Conservation (phyloP, 2,797 vertebrate species). For the Ptychobarbus kaznakovi region DNA sequence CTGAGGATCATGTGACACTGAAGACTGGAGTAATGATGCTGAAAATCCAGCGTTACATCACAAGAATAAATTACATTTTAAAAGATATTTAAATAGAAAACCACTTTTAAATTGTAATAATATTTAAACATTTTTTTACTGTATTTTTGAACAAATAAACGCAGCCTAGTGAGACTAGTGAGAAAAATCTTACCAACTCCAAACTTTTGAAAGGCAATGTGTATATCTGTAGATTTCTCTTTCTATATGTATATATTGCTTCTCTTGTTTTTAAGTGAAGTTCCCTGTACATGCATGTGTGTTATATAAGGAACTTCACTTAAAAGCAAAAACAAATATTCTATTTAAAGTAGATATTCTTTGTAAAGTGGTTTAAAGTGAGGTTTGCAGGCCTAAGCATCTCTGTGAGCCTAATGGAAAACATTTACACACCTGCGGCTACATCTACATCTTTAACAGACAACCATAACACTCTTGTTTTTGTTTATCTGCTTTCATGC, state of each 20-base stretch:
- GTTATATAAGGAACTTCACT: not conserved
- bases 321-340: not conserved
- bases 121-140: not conserved
- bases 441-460: not conserved
- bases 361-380: not conserved
- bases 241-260: not conserved
- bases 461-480: slow-evolving; percentile 13
- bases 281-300: not conserved
- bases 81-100: not conserved
- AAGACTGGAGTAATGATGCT: not conserved
- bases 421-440: slow-evolving; percentile 12
- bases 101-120: not conserved
- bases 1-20: not conserved
- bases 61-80: not conserved
- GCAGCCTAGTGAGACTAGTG: not conserved
- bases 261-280: not conserved
- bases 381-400: slow-evolving; percentile 2
- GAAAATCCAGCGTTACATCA: not conserved
- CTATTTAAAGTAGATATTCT: not conserved
- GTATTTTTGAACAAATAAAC: not conserved
- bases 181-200: not conserved
- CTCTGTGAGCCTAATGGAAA: slow-evolving; percentile 22
- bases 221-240: not conserved
- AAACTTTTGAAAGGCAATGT: not conserved
- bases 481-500: not conserved